Base-by-base conservation (phyloP, 2,113 vertebrate species). In the Cnemophilus loriae region DNA sequence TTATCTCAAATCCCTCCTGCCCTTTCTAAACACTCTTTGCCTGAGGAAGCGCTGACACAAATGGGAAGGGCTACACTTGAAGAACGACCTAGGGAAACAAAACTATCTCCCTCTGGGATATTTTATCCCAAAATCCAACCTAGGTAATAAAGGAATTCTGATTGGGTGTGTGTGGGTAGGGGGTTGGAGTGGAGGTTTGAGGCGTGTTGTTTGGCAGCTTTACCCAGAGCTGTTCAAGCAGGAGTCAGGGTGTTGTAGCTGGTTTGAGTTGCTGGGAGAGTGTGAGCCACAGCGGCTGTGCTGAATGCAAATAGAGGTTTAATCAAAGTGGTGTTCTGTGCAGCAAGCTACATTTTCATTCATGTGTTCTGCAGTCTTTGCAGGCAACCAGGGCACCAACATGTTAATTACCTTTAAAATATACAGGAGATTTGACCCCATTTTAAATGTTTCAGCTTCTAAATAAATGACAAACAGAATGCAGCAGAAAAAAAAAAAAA, bases 301-400 rank as follows among this genome's bases (percentile, higher is more conserved):
- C 83, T 75, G 93, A 93, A 92, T 93, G 76, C 68, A 91, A 86
- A 93, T n/a, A 44, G 64, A 52, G 42, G 19, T 81, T 78, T 68
- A 78, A 83, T 94, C 68, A 81, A 86, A 95, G 55, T 27, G 26
- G 17, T 37, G 17, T 37, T 90, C 73, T 89, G 69, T 89, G 60
- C 44, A 5, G 11, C 28, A 68, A 60, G 42, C 61, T 82, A 74
- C 11, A 13, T 77, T 93, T 95, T 78, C 86, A 92, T 95, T 94
- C 83, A 67, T 47, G 28, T 3, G 0, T 70, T 92, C 76, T 79
- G 41, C 39, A 68, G 10, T 81, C 80, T 67, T 61, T 74, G 71
- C 56, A 59, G 56, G 63, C 67, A 90, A 57, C 16, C 67, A 65
- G 71, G 50, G 46, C 63, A 70, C 39, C 5, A 9, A 32, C 10